Evolutionary conservation across 2,113 vertebrate species (phyloP), one percentile per base, ranked within the genome.

Genomic region (Chaenogobius annularis): DNA sequence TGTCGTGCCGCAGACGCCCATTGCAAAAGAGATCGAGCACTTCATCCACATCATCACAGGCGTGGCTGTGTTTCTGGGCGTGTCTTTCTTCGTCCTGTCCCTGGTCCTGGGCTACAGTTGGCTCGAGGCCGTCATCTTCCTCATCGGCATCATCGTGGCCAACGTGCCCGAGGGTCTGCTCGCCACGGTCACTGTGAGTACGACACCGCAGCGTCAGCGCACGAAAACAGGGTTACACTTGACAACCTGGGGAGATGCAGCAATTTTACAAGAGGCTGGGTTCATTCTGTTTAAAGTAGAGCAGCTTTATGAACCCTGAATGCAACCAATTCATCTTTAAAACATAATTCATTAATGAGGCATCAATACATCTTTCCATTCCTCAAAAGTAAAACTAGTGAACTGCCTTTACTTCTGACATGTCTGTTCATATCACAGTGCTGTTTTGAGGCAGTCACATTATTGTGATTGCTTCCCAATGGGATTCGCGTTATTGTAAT

Each of bases 21-120:
- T 97, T 0, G 95, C 95, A 68, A 94, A 94, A 23, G 96, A 97
- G 91, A 97, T 97, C 0, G 96, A 97, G 76, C 95, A 96, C 87
- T 97, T 96, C 91, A 96, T 96, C 88, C 96, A 96, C 62, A 93
- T 96, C 81, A 97, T 97, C 93, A 97, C 95, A 0, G 96, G 95
- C 0, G 96, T 97, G 90, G 96, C 96, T 0, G 96, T 96, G 75
- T 96, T 96, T 82, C 90, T 96, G 52, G 95, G 95, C 0, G 83
- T 96, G 63, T 85, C 86, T 85, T 96, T 96, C 91, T 96, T 96
- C 81, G 35, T 96, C 77, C 94, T 96, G 66, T 95, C 96, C 2
- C 85, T 96, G 82, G 85, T 94, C 26, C 92, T 96, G 23, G 95
- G 95, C 0, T 96, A 96, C 75, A 15, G 0, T 80, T 97, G 96